Percentiles rank a stretch among this genome's conserved stretches.
phyloP scores from a whole-genome alignment of 2,888 invertebrate genomes.

The Netelia virgata region DNA sequence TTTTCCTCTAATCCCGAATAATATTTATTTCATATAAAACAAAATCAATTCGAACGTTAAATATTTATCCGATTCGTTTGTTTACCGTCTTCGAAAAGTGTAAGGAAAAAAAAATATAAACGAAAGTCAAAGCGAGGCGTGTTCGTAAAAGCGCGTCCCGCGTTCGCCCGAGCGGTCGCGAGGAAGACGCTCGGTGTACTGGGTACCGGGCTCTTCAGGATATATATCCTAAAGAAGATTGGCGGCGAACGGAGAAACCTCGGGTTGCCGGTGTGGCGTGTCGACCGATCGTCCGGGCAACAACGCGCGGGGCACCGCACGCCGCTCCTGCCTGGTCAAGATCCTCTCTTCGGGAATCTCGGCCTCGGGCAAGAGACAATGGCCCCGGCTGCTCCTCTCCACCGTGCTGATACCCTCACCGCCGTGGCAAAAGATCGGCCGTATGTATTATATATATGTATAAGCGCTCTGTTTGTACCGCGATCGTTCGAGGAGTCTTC shows the following conservation, averaged over 20 bases:
- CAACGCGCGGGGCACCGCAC: conserved; percentile 63
- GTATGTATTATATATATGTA: not conserved
- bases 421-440: conserved; percentile 45
- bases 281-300: conserved; percentile 74
- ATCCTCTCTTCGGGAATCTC: conserved; percentile 68
- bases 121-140: conserved; percentile 52
- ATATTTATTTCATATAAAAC: no score
- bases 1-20: no score
- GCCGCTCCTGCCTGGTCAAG: conserved; percentile 59
- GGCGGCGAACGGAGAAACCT: conserved; percentile 57
- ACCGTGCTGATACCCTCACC: conserved; percentile 22
- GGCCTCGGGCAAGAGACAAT: conserved; percentile 67
- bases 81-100: not conserved
- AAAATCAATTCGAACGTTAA: no score
- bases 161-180: conserved; percentile 56
- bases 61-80: not conserved
- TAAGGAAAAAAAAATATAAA: not conserved
- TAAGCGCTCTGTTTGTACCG: conserved; percentile 9
- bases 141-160: conserved; percentile 12
- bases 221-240: conserved; percentile 51
- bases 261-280: conserved; percentile 65
- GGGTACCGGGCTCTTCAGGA: conserved; percentile 21
- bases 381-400: conserved; percentile 48
- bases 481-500: conserved; percentile 34
- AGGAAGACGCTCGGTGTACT: conserved; percentile 62